Evolutionary conservation across 1,140 invertebrate species (phyloP), one percentile per base, ranked within the genome.

Genomic region (Ericerus pela): DNA sequence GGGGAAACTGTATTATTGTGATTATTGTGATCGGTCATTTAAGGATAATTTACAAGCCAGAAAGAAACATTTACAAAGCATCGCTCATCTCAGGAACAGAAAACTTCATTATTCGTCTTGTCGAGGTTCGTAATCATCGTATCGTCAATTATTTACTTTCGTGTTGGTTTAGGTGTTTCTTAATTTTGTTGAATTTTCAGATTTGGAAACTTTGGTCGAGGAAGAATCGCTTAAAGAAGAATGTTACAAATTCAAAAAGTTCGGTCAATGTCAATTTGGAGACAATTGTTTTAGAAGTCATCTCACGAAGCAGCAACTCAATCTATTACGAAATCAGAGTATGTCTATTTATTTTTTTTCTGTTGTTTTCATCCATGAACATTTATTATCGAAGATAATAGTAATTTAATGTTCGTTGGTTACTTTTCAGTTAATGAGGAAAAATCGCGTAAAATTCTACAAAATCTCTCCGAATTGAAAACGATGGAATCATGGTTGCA

Each of bases 11-110:
- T 64, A 64, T 52, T 62, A 58, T 59, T 64, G 63, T 59, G 63
- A 64, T 41, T 64, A 63, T 56, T 64, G 63, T 56, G 59, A 64
- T 41, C 59, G 62, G 20, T 60, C 62, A 1, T 64, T 64, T 51
- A 27, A 60, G 3, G 63, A 64, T 56, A 62, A 63, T 52, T 26
- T 61, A 27, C 58, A 61, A 33, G 59, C 62, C 20, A 55, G 63
- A 11, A 62, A 62, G 47, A 63, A 63, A 57, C 63, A 64, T 29
- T 22, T 64, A 11, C 53, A 37, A 27, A 60, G 63, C 29, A 56
- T 47, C 11, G 33, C 51, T 36, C 63, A 64, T 53, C 43, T 58
- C 11, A 33, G 63, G 16, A 47, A 55, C 5, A 58, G 51, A 53
- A 63, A 60, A 31, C 54, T 60, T 37, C 58, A 64, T 57, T 64